Evolutionary conservation across 2,797 vertebrate species (phyloP), one percentile per base, ranked within the genome.

Genomic region (Anas bernieri): DNA sequence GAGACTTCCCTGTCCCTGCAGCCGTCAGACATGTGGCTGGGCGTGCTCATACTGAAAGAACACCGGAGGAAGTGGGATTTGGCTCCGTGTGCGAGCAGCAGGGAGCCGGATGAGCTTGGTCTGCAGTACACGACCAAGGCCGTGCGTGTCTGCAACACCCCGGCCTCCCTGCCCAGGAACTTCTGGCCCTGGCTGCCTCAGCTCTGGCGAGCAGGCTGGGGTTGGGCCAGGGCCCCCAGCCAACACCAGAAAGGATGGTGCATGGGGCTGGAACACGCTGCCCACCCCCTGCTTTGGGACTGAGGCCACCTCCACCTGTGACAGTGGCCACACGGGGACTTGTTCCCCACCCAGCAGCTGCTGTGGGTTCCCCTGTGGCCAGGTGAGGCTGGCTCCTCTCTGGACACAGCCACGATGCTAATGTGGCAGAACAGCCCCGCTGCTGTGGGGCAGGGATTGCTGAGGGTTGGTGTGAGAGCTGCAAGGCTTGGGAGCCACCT

Each of bases 31-130:
- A 8, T 17, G 70, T 17, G 58, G 35, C 46, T 17, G 17, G 66
- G 46, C 8, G 11, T 66, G 74, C 66, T 94, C 68, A 96, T 86
- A 92, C 46, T 43, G 93, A 96, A 94, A 96, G 88, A 83, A n/a
- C 58, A 20, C 8, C 55, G n/a, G 93, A 63, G 93, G 96, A 96
- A 94, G 94, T 62, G 70, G 67, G 59, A 86, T 84, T 43, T 93
- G 90, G 83, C 69, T 75, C 39, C 0, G 0, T 23, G 79, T 69
- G 77, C 33, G 35, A 35, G 69, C 5, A 1, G 12, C 7, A 6
- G 48, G n/a, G 79, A 92, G 50, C 66, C 22, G 11, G 58, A 45
- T 37, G 30, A 7, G 1, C 62, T 83, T 3, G 0, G 45, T 54
- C 72, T 64, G 10, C 2, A 31, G 56, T 17, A 28, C 64, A 61